Evolutionary conservation across 2,797 vertebrate species (phyloP), one percentile per base, ranked within the genome.

Genomic region (Sebastes minor): DNA sequence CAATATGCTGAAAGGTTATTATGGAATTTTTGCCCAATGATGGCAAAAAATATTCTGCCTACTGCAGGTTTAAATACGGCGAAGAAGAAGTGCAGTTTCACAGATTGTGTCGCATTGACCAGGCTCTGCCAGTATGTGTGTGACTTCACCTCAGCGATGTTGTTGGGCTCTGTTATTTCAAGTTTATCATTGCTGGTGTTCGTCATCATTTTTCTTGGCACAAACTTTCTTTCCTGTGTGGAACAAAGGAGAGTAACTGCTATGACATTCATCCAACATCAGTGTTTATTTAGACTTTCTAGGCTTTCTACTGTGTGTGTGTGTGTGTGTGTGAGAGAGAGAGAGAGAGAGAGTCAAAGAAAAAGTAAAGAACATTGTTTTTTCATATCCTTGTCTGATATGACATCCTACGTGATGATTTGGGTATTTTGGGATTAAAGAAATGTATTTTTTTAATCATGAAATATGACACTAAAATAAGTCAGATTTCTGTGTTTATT

Each of bases 391-490:
- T 42, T 61, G 8, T 73, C 5, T 69, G 52, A 53, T 70, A 42
- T 66, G 62, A 74, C 22, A 67, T 38, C 18, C 18, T 2, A n/a
- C 53, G 25, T 59, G 69, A 28, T 6, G 32, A 30, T 32, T 49
- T 32, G 5, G 67, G 32, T 88, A 81, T 86, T 81, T 85, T 74
- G 63, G 28, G 73, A 80, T 76, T 13, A 76, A 72, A 76, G 57
- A 1, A 2, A 14, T 53, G 2, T 65, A 13, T 62, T 33, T 46
- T 46, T 22, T 8, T 14, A 68, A 14, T 30, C 56, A 35, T 32
- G 53, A 63, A 66, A 57, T 53, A 12, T 63, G 62, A 67, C 56
- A 67, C 35, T 7, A 74, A 33, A 60, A 52, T 1, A 25, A 33
- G 32, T 22, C 10, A 10, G 16, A 63, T 27, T 8, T 68, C 4